Base-by-base conservation (phyloP, 2,888 invertebrate genomes). In the Callosobruchus maculatus region DNA sequence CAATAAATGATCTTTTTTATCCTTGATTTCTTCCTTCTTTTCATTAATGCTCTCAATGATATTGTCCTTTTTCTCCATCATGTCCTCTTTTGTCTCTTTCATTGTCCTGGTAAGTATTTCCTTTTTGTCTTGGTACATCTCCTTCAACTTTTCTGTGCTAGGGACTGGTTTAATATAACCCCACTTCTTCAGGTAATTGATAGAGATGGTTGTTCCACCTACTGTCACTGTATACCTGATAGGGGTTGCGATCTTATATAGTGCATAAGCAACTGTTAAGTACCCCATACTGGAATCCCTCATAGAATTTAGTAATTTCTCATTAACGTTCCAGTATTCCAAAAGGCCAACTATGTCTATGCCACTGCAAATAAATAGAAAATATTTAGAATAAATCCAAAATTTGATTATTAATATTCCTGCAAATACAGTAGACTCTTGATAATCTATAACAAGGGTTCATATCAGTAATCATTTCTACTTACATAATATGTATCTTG, bases 181-280 rank as follows among this genome's bases (percentile, higher is more conserved):
- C 85, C 92, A 90, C 81, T 91, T 90, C 80, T 92, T 93, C 78
- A 98, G 88, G 83, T 93, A 94, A 82, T 92, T 95, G 74, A 97
- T 97, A 9, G 94, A 92, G 84, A 94, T 86, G 21, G 97, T 97
- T 21, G 97, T 97, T 70, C 95, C 95, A 80, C 95, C 96, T 84
- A 98, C 85, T 71, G 98, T 98, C 0, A 97, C 93, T n/a, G 96
- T 93, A 87, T 98, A 98, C 80, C 98, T 90, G n/a, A 95, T 86
- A 2, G 98, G 98, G 13, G 97, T 96, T 30, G 93, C 93, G 79
- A 99, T 89, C 89, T 99, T 99, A 87, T 98, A 99, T 81, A 98
- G 90, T 68, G 97, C 93, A 87, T 97, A 96, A 0, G 97, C 92
- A 67, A 98, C 89, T 9, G 98, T 98, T 84, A 95, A 88, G 86